Evolutionary conservation across 53 echinoderm and acorn worm species (phyloP).

Genomic region (Holothuria leucospilota): DNA sequence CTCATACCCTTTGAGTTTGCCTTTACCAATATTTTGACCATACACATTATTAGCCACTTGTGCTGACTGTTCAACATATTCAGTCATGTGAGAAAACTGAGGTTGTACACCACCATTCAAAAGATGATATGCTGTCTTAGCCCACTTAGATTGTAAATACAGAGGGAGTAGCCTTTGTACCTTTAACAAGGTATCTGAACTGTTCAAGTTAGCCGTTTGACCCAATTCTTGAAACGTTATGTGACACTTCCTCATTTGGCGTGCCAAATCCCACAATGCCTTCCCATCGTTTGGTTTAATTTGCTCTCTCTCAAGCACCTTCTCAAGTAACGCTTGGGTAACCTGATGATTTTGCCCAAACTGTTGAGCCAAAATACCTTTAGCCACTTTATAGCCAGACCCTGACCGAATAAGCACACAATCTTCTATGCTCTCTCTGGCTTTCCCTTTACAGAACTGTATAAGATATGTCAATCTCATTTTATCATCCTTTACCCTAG

Average conservation of each 20-base stretch:
- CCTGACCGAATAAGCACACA: constrained; percentile 47
- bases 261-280: constrained; percentile 52
- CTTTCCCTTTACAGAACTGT: constrained; percentile 61
- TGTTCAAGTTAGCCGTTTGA: no score
- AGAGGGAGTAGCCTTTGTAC: neutral
- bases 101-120: neutral
- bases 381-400: constrained; percentile 39
- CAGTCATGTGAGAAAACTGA: constrained; percentile 37
- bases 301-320: neutral
- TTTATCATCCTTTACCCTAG: constrained; percentile 21
- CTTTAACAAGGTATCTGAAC: constrained; percentile 3
- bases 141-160: constrained; percentile 3
- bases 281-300: constrained; percentile 56
- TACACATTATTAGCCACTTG: constrained; percentile 48
- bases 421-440: constrained; percentile 52
- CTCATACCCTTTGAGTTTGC: no score
- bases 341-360: constrained; percentile 56
- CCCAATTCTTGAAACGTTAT: constrained; percentile 33
- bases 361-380: constrained; percentile 45
- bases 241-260: constrained; percentile 60
- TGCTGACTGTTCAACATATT: constrained; percentile 38
- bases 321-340: neutral
- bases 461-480: constrained; percentile 42
- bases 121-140: neutral
- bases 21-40: neutral